Percentiles rank a stretch among this genome's conserved stretches.
These are phyloP conservation scores for Caenorhabditis elegans DNA, from an alignment of 1,140 invertebrate species.

Conservation along the genomic window WBcel235 BX284602.5:6446501-6447000, in stretches of 20 bases:
- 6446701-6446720: slow-evolving; percentile 33
- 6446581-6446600: slow-evolving; percentile 20
- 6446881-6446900: neutral
- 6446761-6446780: slow-evolving; percentile 45
- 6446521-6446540: neutral
- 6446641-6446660: slow-evolving; percentile 2
- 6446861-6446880: slow-evolving; percentile 43
- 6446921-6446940: slow-evolving; percentile 47
- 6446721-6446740: neutral
- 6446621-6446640: slow-evolving; percentile 12
- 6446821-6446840: slow-evolving; percentile 34
- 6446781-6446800: slow-evolving; percentile 40
- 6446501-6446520: slow-evolving; percentile 39
- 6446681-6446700: neutral
- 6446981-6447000: slow-evolving; percentile 25
- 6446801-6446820: slow-evolving; percentile 40
- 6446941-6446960: neutral
- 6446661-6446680: slow-evolving; percentile 18
- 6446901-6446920: neutral
- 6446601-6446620: neutral
- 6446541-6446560: neutral
- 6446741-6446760: slow-evolving; percentile 20
- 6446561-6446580: slow-evolving; percentile 26
- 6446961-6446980: neutral
- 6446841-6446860: slow-evolving; percentile 34